Evolutionary conservation across 2,113 vertebrate genomes (phyloP).

Genomic region (Dolichallabes microphthalmus): DNA sequence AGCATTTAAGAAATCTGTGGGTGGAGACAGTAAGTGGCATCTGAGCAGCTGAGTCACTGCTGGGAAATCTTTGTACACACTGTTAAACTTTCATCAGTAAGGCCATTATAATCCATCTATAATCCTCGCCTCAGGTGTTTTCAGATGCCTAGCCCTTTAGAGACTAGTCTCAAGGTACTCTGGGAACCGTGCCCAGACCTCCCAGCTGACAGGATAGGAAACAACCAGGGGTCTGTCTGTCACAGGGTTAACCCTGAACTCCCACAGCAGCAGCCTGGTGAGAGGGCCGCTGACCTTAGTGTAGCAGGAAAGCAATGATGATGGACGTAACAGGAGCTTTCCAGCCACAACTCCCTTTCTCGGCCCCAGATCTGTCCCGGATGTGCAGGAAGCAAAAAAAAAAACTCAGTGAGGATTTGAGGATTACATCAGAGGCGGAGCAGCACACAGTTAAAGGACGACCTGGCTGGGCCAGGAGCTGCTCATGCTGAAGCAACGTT

Average conservation of each 20-base stretch:
- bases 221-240: constrained; percentile 14
- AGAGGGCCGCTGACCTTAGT: neutral
- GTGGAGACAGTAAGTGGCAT: neutral
- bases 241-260: constrained; percentile 7
- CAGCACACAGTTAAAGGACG: constrained; percentile 19
- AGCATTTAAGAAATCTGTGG: neutral
- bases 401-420: constrained; percentile 5
- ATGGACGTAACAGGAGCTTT: neutral
- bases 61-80: neutral
- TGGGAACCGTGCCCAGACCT: constrained; percentile 35
- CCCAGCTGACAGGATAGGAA: constrained; percentile 22
- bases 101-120: neutral
- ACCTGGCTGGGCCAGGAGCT: constrained; percentile 1
- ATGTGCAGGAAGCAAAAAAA: constrained; percentile 3
- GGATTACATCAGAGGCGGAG: constrained; percentile 42
- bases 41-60: neutral
- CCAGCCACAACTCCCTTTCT: neutral
- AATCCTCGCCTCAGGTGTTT: constrained; percentile 26
- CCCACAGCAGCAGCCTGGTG: neutral
- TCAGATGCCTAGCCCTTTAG: neutral
- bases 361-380: neutral
- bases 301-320: neutral
- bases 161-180: constrained; percentile 1
- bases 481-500: constrained; percentile 11
- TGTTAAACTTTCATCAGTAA: neutral